Evolutionary conservation across 2,113 vertebrate species (phyloP), one percentile per base, ranked within the genome.

Genomic region (Cinclus cinclus): DNA sequence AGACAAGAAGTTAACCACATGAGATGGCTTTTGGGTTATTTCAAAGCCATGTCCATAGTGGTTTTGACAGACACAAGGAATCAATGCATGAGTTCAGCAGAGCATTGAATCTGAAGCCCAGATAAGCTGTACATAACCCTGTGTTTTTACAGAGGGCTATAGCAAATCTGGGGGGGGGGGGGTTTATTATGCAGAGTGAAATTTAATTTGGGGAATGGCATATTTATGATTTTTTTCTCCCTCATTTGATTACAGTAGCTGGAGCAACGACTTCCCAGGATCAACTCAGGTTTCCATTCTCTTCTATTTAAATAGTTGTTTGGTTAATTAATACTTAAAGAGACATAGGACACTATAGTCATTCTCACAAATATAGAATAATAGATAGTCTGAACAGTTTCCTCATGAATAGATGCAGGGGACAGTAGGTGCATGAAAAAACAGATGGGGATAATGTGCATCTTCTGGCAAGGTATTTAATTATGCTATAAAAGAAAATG

Each of bases 251-350:
- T 67, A 75, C 41, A 75, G 64, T 73, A 87, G 71, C 69, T 81
- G 24, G 47, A 90, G 77, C 64, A 86, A 80, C 56, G 16, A 27
- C 53, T 86, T 92, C 60, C 53, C 47, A 86, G 37, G 65, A 64
- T 49, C 86, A 89, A 58, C 90, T 95, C 23, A 2, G 16, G 90
- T 93, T 96, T 95, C 89, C 31, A 24, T 73, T 94, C 74, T 49
- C 28, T 64, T 94, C 73, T 75, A 15, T 84, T 91, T 81, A 92
- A 87, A 83, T 77, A 30, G 68, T 79, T 83, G 44, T 44, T 83
- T 46, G n/a, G 79, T 87, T 83, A 89, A 92, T 83, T 90, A 96
- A 88, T 93, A 77, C 82, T 92, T 95, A 82, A 95, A 88, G 56
- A 92, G 85, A 81, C 41, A 89, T 8, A 84, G 62, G 74, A 95